phyloP scores from a whole-genome alignment of 2,113 vertebrate genomes.

The Neotragus pygmaeus region DNA sequence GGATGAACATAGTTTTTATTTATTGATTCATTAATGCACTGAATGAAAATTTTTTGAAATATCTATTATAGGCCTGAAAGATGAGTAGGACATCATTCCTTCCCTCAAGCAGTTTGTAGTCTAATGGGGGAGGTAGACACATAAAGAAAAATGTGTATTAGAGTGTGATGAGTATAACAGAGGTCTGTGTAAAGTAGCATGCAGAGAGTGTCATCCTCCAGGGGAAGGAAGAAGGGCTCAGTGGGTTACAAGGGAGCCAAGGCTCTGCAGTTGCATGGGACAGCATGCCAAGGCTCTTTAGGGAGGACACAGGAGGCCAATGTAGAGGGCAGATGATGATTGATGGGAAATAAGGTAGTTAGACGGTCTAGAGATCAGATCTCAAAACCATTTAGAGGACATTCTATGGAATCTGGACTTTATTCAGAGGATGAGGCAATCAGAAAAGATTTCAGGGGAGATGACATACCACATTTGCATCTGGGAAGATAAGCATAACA shows the following conservation, averaged over 20 bases:
- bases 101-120: neutral
- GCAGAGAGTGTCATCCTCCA: neutral
- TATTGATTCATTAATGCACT: neutral
- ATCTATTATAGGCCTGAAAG: neutral
- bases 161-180: neutral
- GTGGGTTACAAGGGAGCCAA: neutral
- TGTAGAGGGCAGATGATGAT: neutral
- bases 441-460: neutral
- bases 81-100: neutral
- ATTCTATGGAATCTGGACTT: neutral
- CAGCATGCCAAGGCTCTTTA: neutral
- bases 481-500: neutral
- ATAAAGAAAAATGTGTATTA: neutral
- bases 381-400: neutral
- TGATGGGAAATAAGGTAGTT: neutral
- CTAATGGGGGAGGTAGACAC: neutral
- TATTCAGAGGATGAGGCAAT: neutral
- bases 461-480: neutral
- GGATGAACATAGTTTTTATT: neutral
- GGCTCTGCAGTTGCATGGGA: neutral
- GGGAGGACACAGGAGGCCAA: neutral
- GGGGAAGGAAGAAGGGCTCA: neutral
- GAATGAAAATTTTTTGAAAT: neutral
- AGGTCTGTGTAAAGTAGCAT: neutral
- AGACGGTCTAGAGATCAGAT: neutral